Conservation (phyloP, 2,888 invertebrate genomes). For the Papilio protenor region DNA sequence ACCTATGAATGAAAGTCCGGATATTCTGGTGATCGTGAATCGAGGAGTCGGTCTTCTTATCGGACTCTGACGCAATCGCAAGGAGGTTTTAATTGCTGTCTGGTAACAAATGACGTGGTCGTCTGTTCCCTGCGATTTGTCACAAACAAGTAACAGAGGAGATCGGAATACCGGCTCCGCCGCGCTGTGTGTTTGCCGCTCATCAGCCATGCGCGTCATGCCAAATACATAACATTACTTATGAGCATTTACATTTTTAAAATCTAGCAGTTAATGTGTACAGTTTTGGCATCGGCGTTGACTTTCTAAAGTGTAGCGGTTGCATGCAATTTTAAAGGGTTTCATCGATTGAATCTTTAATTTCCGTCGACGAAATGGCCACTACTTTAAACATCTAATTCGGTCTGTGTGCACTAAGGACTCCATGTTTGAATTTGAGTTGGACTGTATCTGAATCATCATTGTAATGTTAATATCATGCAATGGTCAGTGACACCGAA, state of each 20-base stretch:
- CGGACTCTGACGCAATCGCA: conserved; percentile 52
- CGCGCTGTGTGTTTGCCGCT: conserved; percentile 77
- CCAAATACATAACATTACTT: conserved; percentile 55
- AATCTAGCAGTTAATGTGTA: conserved; percentile 13
- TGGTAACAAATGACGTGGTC: conserved; percentile 47
- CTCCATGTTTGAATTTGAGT: conserved; percentile 69
- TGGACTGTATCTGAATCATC: conserved; percentile 62
- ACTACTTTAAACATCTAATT: conserved; percentile 69
- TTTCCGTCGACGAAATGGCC: conserved; percentile 63
- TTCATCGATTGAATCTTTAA: conserved; percentile 60
- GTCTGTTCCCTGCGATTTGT: conserved; percentile 48
- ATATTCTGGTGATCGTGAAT: conserved; percentile 66
- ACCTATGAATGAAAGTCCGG: conserved; percentile 67
- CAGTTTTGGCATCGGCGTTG: conserved; percentile 60
- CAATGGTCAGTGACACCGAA: conserved; percentile 78
- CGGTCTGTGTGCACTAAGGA: conserved; percentile 70
- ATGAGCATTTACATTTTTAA: conserved; percentile 18
- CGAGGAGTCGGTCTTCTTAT: conserved; percentile 66
- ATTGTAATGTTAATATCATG: conserved; percentile 75
- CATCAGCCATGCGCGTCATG: conserved; percentile 62
- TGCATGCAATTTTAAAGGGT: conserved; percentile 69
- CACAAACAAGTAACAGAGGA: conserved; percentile 55
- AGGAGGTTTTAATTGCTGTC: conserved; percentile 49
- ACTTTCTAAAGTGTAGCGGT: conserved; percentile 67
- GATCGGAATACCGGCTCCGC: conserved; percentile 80